Percentiles rank a stretch among this genome's conserved stretches.
Conservation (phyloP, 2,113 vertebrate genomes). For the Tauraco erythrolophus region DNA sequence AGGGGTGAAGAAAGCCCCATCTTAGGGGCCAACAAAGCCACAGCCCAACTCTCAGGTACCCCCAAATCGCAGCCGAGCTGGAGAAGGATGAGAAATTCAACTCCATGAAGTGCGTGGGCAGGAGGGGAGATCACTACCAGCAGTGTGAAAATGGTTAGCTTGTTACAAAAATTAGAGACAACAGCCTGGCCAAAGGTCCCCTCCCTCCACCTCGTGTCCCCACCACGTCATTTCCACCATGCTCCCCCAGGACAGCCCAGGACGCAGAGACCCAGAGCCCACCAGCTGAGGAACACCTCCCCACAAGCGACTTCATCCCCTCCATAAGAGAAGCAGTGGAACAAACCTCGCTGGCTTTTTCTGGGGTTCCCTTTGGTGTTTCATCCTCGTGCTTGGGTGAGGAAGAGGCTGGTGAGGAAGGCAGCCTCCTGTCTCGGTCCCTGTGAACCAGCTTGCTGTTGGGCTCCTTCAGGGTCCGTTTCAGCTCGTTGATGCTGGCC, state of each 20-base stretch:
- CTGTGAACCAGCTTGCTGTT: slow-evolving; percentile 94
- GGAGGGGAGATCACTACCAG: not conserved
- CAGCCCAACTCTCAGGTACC: not conserved
- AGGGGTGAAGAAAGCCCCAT: not conserved
- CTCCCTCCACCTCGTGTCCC: not conserved
- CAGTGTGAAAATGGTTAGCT: not conserved
- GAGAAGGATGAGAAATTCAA: not conserved
- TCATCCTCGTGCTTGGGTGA: slow-evolving; percentile 79
- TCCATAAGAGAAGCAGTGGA: not conserved
- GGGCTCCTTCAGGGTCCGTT: slow-evolving; percentile 92
- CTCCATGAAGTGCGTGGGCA: not conserved
- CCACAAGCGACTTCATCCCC: not conserved
- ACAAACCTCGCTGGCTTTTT: slow-evolving; percentile 84
- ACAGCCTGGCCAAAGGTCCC: not conserved
- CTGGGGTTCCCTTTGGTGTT: slow-evolving; percentile 85
- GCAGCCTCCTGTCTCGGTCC: slow-evolving; percentile 86
- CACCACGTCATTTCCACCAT: fast-evolving
- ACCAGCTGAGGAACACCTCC: not conserved
- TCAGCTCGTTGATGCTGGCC: slow-evolving; percentile 98
- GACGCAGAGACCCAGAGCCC: not conserved
- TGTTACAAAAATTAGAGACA: not conserved
- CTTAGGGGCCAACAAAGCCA: not conserved
- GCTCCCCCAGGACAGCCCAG: not conserved
- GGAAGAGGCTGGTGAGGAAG: slow-evolving; percentile 86
- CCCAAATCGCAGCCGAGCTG: not conserved